These are phyloP conservation scores for Melikaiella ostensackeni DNA, from an alignment of 2,888 invertebrate genomes.

Conservation along the genomic window DNA sequence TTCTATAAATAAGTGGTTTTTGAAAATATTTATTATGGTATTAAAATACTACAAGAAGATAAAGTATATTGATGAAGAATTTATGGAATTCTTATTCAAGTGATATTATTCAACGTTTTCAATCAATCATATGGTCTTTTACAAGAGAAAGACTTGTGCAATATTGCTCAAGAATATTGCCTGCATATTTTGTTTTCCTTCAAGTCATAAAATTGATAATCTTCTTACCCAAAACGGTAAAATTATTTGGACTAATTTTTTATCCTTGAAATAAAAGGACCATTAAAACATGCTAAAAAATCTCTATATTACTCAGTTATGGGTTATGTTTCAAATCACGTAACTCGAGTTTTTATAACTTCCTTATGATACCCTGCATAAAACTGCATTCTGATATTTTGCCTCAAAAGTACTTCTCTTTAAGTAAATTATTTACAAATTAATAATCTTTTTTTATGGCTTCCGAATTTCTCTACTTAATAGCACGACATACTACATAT, in stretches of 20 bases:
- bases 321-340: conserved; percentile 18
- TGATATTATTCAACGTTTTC: background rate
- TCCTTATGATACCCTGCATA: conserved; percentile 1
- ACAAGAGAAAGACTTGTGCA: background rate
- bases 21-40: background rate
- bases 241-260: background rate
- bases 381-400: conserved; percentile 6
- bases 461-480: background rate
- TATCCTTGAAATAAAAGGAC: conserved; percentile 13
- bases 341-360: conserved; percentile 20
- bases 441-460: background rate
- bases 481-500: background rate
- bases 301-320: background rate
- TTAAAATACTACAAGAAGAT: background rate
- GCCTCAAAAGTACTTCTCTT: background rate
- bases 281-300: background rate
- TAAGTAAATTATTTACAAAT: background rate
- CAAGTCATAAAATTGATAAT: background rate
- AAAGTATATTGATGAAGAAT: background rate
- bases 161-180: background rate
- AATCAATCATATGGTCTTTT: background rate
- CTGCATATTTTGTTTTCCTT: conserved; percentile 14
- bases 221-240: background rate
- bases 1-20: background rate
- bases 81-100: background rate